Base-by-base conservation (phyloP, 1,140 invertebrate species). In the Drosophila oshimai region DNA sequence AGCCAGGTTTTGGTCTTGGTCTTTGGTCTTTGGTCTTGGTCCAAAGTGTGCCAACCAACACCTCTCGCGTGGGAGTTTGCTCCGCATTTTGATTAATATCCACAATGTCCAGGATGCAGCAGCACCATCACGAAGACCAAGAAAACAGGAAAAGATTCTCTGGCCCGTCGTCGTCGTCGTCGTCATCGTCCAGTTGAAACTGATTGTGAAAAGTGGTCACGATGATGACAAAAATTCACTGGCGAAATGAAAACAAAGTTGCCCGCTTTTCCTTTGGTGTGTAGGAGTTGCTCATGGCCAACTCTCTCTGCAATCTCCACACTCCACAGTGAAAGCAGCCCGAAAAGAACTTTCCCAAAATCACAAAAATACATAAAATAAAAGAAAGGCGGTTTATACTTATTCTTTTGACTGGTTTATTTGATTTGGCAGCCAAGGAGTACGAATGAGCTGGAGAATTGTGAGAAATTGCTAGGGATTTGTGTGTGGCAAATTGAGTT, bases 121-220 rank as follows among this genome's bases (percentile, higher is more conserved):
- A 42, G 46, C 74, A 57, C 68, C 47, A 46, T 60, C 68, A 42
- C 46, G 64, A 36, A 49, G 20, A 22, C n/a, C 37, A 13, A 24
- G 41, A 42, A 42, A 55, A 37, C 46, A 37, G 51, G 74, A 62
- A 70, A 71, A 79, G 79, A 84, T 84, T 84, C 68, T 72, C 68
- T 72, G 54, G 49, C 26, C 53, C 5, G 41, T 49, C 29, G 28
- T n/a, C n/a, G n/a, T n/a, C n/a, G n/a, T n/a, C n/a, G n/a, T n/a
- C n/a, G n/a, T n/a, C 50, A n/a, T 20, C n/a, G 36, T 31, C 41
- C 45, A 39, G 60, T 31, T 74, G 36, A 50, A 53, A 60, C 64
- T 87, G 80, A 84, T 84, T 86, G 80, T 84, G 75, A 84, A 86
- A 84, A 84, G 81, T 84, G 80, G 81, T 75, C 75, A 84, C 72